Percentiles rank a stretch among this genome's conserved stretches.
Conservation (phyloP, 30 jellyfish, hydroid and myxozoan species). For the Aurelia sp. region DNA sequence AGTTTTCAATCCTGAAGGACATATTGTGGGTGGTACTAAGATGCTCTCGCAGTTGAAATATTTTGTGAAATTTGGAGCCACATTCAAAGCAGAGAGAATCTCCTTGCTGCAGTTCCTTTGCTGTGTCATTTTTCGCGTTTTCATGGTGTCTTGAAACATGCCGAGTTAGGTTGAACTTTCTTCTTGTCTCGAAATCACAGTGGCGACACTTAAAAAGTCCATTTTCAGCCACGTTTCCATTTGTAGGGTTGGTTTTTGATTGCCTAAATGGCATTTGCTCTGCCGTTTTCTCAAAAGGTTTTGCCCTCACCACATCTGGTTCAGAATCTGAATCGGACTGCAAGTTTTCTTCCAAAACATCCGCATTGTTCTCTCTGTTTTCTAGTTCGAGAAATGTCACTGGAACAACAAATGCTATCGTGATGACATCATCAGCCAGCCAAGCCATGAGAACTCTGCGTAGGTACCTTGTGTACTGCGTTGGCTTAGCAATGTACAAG, state of each 20-base stretch:
- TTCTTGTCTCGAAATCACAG: not conserved
- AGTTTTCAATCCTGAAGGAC: not conserved
- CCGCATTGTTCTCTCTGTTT: not conserved
- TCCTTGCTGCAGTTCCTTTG: too few species aligned
- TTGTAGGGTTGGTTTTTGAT: not conserved
- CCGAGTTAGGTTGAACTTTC: too few species aligned
- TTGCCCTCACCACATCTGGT: not conserved
- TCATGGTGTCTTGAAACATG: too few species aligned
- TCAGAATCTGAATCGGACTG: conserved; percentile 1
- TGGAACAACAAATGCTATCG: not conserved
- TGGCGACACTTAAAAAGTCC: not conserved
- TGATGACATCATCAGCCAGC: not conserved
- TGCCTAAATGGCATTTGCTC: not conserved
- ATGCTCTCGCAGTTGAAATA: not conserved
- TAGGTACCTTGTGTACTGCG: not conserved
- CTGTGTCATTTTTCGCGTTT: too few species aligned
- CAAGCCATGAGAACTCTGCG: not conserved
- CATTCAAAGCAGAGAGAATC: too few species aligned
- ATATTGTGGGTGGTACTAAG: not conserved
- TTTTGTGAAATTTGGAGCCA: too few species aligned
- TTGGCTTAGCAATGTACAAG: not conserved
- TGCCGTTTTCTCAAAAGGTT: not conserved
- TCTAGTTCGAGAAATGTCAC: not conserved
- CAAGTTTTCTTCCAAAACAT: not conserved
- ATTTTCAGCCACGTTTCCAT: not conserved